A percentile compares a stretch with the other conserved stretches of the same genome.
phyloP scores from a whole-genome alignment of 2,797 vertebrate species.

The Micromesistius poutassou region DNA sequence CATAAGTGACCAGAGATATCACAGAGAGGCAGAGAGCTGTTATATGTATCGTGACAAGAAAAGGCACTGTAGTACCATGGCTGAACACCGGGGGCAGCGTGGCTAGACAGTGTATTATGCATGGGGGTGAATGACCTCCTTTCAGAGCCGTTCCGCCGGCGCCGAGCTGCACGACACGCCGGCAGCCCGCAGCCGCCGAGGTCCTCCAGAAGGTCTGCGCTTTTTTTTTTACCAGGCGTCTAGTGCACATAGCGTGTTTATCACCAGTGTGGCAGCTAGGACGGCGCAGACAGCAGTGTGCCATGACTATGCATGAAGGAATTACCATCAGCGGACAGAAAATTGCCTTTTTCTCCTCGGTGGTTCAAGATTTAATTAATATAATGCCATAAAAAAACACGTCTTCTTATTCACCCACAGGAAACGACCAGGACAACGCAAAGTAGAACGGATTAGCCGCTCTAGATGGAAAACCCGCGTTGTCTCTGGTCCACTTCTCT shows the following conservation, averaged over 20 bases:
- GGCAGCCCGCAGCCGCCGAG: neutral
- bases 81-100: neutral
- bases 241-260: neutral
- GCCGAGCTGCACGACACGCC: neutral
- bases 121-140: conserved; percentile 1
- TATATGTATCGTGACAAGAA: neutral
- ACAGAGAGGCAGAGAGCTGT: neutral
- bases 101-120: neutral
- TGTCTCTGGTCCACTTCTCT: neutral
- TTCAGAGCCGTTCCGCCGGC: neutral
- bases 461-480: neutral
- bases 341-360: neutral
- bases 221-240: neutral
- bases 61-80: neutral
- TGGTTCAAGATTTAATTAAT: neutral
- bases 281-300: neutral
- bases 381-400: neutral
- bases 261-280: neutral
- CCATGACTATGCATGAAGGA: neutral
- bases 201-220: neutral
- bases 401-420: neutral
- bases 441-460: neutral
- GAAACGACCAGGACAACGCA: neutral
- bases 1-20: neutral
- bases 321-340: neutral